These are phyloP conservation scores for Ectemnius cavifrons DNA, from an alignment of 2,888 invertebrate genomes.

Conservation along the genomic window DNA sequence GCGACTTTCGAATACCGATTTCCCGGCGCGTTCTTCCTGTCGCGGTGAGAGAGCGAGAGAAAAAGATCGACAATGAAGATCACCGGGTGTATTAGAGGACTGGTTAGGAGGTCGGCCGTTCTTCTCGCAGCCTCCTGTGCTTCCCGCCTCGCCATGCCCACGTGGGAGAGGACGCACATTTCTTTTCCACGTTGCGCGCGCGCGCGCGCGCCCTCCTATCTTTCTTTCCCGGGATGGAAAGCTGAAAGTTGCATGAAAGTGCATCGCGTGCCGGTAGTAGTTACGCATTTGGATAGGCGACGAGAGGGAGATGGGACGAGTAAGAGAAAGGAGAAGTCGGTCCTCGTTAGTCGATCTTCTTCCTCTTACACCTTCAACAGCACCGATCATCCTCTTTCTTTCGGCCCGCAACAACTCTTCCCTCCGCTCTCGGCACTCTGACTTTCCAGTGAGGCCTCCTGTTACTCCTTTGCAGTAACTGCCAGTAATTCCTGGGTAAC, in stretches of 20 bases:
- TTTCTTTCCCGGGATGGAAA: slow-evolving; percentile 69
- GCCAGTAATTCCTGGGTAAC: slow-evolving; percentile 54
- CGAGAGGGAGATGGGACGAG: slow-evolving; percentile 1
- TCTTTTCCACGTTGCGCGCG: slow-evolving; percentile 48
- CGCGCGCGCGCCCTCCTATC: slow-evolving; percentile 50
- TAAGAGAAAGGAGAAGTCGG: background rate
- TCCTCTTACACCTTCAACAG: slow-evolving; percentile 26
- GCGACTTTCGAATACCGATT: slow-evolving; percentile 40
- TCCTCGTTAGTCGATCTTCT: background rate
- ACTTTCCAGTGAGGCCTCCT: background rate
- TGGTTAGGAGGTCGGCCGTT: no score
- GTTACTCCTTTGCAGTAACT: slow-evolving; percentile 31
- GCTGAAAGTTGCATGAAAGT: slow-evolving; percentile 76
- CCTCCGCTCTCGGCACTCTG: background rate
- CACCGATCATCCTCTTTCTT: background rate
- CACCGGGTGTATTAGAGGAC: background rate
- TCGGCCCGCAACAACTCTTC: background rate
- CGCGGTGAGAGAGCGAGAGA: slow-evolving; percentile 7
- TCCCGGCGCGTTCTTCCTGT: slow-evolving; percentile 25
- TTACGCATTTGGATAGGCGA: slow-evolving; percentile 54
- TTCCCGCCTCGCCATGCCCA: background rate
- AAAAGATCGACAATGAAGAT: background rate
- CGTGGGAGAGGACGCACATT: slow-evolving; percentile 62
- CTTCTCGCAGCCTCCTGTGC: no score
- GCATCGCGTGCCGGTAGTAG: slow-evolving; percentile 69